These are phyloP conservation scores for Euschistus heros DNA, from an alignment of 1,140 invertebrate species.

Conservation along the genomic window DNA sequence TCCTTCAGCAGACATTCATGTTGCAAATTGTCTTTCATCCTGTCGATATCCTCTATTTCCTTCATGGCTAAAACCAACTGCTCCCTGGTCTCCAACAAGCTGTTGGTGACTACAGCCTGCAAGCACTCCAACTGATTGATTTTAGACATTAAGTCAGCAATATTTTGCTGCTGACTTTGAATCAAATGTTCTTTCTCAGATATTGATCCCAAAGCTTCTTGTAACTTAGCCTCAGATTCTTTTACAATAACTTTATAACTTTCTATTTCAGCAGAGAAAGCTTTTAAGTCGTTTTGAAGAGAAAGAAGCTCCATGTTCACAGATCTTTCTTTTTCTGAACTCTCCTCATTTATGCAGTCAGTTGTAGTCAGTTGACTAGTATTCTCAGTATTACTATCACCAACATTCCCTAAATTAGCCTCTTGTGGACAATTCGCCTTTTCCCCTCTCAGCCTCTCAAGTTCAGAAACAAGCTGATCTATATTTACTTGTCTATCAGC, in stretches of 20 bases:
- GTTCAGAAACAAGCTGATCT: not conserved
- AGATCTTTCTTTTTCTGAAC: slow-evolving; percentile 1
- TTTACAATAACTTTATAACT: not conserved
- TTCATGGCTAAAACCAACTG: too few species aligned
- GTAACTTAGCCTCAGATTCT: not conserved
- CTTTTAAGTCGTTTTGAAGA: not conserved
- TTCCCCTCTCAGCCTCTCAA: not conserved
- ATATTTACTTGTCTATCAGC: slow-evolving; percentile 7
- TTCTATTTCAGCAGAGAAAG: not conserved
- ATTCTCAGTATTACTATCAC: too few species aligned
- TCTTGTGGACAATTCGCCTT: not conserved
- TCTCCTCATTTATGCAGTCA: not conserved
- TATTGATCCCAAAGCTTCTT: not conserved
- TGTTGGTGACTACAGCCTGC: too few species aligned
- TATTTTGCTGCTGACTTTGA: too few species aligned
- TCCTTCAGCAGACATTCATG: too few species aligned
- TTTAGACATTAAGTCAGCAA: too few species aligned
- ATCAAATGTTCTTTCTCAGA: not conserved
- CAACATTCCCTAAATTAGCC: not conserved
- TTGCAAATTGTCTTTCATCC: too few species aligned
- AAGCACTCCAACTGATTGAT: too few species aligned
- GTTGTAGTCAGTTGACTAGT: not conserved
- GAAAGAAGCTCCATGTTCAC: not conserved
- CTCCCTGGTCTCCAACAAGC: too few species aligned
- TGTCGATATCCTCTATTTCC: too few species aligned